Evolutionary conservation across 1,140 invertebrate genomes (phyloP), one percentile per base, ranked within the genome.

Genomic region (Ptiloglossa arizonensis): DNA sequence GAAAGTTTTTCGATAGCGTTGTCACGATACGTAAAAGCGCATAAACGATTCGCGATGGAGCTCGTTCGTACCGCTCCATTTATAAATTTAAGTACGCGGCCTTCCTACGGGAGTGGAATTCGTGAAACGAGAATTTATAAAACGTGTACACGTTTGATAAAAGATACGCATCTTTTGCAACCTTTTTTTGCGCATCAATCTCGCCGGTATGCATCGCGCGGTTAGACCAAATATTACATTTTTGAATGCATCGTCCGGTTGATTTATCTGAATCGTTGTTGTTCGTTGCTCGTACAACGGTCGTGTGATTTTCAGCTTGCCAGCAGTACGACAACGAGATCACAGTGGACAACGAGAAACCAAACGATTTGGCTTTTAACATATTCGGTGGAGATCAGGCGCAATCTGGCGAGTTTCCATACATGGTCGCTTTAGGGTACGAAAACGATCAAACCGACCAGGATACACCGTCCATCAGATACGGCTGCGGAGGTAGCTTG

Each of bases 401-500:
- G 17, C n/a, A 56, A 2, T 1, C 19, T 0, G 76, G 80, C 13
- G 91, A 92, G 79, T 91, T 91, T 71, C 91, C 91, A 2, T 91
- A 86, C 54, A 86, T 88, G 80, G 89, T 80, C 0, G 88, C 91
- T 8, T 70, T 92, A 22, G 91, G 89, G 6, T 92, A 91, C 44
- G 35, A 77, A 11, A 69, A 84, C 1, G 24, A 60, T 2, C 57
- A 83, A 6, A 0, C 0, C 9, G 22, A 35, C 4, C 24, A 35
- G 1, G 38, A 59, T 46, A 8, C 56, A 13, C 63, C 71, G 29
- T 11, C 44, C 0, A 86, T 90, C 1, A 93, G 93, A 54, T 95
- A 95, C 81, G 92, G 93, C 29, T 98, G 97, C 87, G 97, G 97
- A 0, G 97, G 97, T 0, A 97, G 96, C 0, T 91, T 98, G 62